Conservation (phyloP, 2,888 invertebrate species). For the Lasioglossum pauxillum region DNA sequence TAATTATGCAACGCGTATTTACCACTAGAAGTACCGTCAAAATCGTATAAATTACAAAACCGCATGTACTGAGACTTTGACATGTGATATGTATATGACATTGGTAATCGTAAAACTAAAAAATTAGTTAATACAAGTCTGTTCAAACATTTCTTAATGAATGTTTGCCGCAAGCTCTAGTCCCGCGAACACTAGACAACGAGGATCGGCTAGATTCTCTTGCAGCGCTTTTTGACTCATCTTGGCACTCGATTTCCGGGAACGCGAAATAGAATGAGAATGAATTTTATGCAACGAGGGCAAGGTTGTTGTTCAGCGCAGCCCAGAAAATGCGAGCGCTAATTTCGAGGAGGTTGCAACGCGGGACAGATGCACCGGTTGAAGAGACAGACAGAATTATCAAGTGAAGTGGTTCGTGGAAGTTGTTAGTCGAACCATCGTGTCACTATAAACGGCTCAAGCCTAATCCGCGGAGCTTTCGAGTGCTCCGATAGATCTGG, state of each 20-base stretch:
- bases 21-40: not conserved
- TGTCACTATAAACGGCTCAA: conserved; percentile 18
- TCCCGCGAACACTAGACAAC: not conserved
- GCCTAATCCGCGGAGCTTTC: conserved; percentile 33
- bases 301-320: not conserved
- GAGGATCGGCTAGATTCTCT: not conserved
- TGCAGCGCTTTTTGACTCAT: not conserved
- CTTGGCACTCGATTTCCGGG: not conserved
- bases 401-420: conserved; percentile 20
- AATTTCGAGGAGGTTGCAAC: not conserved
- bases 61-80: not conserved
- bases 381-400: conserved; percentile 26
- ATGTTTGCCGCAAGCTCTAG: not conserved
- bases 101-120: not conserved
- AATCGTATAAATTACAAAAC: not conserved
- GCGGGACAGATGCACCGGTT: not conserved
- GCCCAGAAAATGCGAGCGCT: not conserved
- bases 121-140: not conserved
- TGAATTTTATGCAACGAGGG: not conserved
- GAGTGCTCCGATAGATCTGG: conserved; percentile 3
- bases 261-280: not conserved
- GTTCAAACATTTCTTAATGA: not conserved
- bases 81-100: too few species aligned
- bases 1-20: not conserved
- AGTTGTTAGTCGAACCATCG: conserved; percentile 16